Conservation (phyloP, 2,888 invertebrate genomes). For the Norana najaformis region DNA sequence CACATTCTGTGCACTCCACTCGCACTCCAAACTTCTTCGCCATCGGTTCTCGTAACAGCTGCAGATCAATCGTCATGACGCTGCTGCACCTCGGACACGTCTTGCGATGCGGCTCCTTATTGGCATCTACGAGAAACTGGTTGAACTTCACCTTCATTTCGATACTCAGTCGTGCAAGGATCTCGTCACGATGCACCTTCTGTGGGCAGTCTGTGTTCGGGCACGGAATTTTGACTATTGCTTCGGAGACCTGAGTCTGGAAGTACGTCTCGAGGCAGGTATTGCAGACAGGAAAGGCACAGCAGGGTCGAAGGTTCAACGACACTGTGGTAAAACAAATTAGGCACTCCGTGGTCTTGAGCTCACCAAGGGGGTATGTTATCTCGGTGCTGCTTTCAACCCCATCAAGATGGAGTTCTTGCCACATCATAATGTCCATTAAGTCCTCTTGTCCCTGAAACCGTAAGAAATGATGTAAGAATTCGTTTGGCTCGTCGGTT, state of each 20-base stretch:
- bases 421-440: neutral
- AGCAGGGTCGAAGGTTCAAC: constrained; percentile 52
- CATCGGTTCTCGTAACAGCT: constrained; percentile 7
- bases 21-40: constrained; percentile 45
- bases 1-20: constrained; percentile 55
- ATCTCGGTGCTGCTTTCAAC: neutral
- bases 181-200: constrained; percentile 58
- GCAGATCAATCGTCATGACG: constrained; percentile 45
- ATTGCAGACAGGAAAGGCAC: constrained; percentile 57
- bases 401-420: neutral
- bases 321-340: constrained; percentile 31
- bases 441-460: neutral
- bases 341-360: constrained; percentile 31
- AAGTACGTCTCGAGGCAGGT: constrained; percentile 57
- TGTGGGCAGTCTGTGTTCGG: constrained; percentile 50
- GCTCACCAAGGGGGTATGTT: constrained; percentile 30
- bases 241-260: constrained; percentile 48
- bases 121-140: constrained; percentile 57
- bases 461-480: neutral
- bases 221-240: constrained; percentile 22
- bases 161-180: constrained; percentile 52
- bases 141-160: constrained; percentile 57
- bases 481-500: neutral
- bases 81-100: constrained; percentile 62
- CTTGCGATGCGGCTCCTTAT: constrained; percentile 58